A percentile compares a stretch with the other conserved stretches of the same genome.
Evolutionary conservation across 2,888 invertebrate genomes (phyloP).

Genomic region (Acanthosepion pharaonis): DNA sequence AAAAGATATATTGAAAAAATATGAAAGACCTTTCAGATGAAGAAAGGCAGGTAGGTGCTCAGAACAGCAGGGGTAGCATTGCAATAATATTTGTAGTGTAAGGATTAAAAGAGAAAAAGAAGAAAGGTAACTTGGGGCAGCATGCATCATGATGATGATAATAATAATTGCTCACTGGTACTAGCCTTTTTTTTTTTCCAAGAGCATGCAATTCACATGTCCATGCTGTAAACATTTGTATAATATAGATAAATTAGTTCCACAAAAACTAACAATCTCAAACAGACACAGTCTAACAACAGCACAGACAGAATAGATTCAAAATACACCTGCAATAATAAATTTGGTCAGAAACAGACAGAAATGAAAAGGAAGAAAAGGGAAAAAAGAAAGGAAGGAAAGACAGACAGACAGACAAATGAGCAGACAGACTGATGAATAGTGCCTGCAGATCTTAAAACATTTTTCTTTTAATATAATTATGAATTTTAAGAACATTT

Average conservation of each 20-base stretch:
- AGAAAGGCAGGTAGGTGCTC: neutral
- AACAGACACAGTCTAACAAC: neutral
- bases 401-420: neutral
- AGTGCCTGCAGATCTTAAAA: neutral
- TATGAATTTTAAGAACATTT: neutral
- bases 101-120: neutral
- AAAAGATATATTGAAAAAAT: neutral
- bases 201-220: neutral
- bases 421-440: neutral
- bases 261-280: neutral
- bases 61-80: neutral
- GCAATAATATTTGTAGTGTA: neutral
- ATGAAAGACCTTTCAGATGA: neutral
- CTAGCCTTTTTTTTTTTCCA: neutral
- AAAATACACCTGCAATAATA: slow-evolving; percentile 21
- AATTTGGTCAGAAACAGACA: neutral
- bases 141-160: neutral
- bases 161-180: neutral
- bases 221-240: neutral
- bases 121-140: neutral
- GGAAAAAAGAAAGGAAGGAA: neutral
- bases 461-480: neutral
- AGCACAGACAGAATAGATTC: slow-evolving; percentile 1
- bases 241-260: neutral
- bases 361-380: neutral